These are phyloP conservation scores for Odontothrips loti DNA, from an alignment of 2,888 invertebrate species.

Conservation along the genomic window DNA sequence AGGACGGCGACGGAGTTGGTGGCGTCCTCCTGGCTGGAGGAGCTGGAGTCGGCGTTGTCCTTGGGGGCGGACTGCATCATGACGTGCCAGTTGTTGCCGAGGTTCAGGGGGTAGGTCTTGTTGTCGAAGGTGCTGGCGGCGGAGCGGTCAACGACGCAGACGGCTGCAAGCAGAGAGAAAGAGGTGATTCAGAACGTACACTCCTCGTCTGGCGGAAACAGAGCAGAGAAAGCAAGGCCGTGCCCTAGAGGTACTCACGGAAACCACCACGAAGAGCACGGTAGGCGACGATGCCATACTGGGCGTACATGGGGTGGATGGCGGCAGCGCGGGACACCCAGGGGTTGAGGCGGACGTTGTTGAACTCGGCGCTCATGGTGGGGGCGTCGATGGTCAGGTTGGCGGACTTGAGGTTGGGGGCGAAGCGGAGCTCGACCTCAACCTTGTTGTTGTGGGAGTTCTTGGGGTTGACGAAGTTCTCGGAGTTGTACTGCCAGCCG, in stretches of 20 bases:
- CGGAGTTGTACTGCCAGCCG: conserved; percentile 51
- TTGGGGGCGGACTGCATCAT: conserved; percentile 51
- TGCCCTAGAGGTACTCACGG: conserved; percentile 53
- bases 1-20: conserved; percentile 48
- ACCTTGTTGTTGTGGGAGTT: conserved; percentile 46
- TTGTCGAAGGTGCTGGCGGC: conserved; percentile 62
- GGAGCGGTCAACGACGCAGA: conserved; percentile 58
- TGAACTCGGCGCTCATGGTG: conserved; percentile 45
- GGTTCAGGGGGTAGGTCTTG: conserved; percentile 54
- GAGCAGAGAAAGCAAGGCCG: conserved; percentile 31
- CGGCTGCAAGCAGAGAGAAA: conserved; percentile 48
- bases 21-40: conserved; percentile 34
- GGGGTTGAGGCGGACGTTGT: conserved; percentile 49
- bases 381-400: conserved; percentile 51
- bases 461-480: conserved; percentile 48
- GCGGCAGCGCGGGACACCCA: conserved; percentile 48
- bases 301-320: conserved; percentile 51
- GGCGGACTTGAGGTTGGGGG: conserved; percentile 49
- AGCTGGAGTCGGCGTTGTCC: conserved; percentile 33
- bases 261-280: conserved; percentile 48
- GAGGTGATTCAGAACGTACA: background rate
- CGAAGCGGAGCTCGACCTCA: conserved; percentile 49
- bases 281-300: conserved; percentile 45
- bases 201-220: too few species aligned
- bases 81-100: conserved; percentile 58